Conservation (phyloP, 2,888 invertebrate species). For the Tetropium fuscum region DNA sequence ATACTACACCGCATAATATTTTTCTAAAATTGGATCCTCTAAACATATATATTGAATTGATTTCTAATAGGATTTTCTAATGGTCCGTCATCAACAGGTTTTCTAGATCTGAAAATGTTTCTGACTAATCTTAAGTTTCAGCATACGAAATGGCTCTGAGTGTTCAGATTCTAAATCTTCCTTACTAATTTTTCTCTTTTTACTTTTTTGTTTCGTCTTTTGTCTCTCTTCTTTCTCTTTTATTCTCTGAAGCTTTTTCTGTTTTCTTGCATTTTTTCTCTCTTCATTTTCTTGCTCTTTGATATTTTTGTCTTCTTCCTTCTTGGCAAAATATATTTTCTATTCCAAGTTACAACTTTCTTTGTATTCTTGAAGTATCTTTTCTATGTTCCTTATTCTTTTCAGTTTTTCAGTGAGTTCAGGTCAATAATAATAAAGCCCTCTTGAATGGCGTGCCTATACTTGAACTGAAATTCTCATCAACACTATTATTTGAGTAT, state of each 20-base stretch:
- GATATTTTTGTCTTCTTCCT: conserved; percentile 2
- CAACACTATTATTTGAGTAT: background rate
- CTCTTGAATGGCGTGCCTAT: background rate
- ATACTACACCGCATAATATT: no score
- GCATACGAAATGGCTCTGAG: background rate
- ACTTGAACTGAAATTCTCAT: background rate
- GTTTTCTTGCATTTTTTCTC: background rate
- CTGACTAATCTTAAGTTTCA: background rate
- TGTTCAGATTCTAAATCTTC: background rate
- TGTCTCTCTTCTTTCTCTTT: no score
- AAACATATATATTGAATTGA: no score
- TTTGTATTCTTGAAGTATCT: no score
- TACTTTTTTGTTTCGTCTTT: background rate
- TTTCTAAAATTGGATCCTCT: no score
- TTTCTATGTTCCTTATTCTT: background rate
- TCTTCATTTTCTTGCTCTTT: no score
- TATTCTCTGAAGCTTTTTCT: background rate
- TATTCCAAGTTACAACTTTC: background rate
- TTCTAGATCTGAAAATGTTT: no score
- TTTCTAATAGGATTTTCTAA: no score
- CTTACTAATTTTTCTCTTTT: background rate
- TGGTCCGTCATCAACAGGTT: no score
- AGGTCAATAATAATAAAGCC: background rate
- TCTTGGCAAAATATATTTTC: background rate
- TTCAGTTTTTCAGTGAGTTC: background rate